A percentile compares a stretch with the other conserved stretches of the same genome.
These are phyloP conservation scores for Catharus ustulatus DNA, from an alignment of 2,797 vertebrate genomes.

Conservation along the genomic window DNA sequence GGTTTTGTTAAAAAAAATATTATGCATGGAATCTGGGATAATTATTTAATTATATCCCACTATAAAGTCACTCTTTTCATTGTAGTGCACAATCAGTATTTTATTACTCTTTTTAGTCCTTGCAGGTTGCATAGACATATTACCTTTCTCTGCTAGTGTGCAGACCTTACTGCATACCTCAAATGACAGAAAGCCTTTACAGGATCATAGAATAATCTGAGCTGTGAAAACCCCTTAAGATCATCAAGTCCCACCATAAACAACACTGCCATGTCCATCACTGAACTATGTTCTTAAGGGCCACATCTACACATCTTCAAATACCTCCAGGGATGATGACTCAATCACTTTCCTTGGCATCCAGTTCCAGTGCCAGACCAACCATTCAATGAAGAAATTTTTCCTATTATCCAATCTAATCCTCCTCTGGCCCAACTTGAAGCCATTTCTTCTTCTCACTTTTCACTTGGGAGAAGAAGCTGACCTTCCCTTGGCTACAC, in stretches of 20 bases:
- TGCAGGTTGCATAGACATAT: background rate
- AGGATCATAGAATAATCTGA: background rate
- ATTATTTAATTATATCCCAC: background rate
- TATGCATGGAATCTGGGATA: background rate
- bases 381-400: background rate
- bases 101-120: background rate
- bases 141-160: background rate
- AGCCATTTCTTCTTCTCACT: background rate
- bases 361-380: background rate
- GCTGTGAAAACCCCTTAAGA: background rate
- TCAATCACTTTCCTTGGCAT: background rate
- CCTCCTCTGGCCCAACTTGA: accelerated
- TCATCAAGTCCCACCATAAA: background rate
- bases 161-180: background rate
- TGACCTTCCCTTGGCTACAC: accelerated
- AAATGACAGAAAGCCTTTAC: background rate
- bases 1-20: background rate
- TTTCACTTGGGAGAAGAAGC: background rate
- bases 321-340: background rate
- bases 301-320: accelerated
- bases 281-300: background rate
- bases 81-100: background rate
- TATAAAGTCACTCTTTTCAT: background rate
- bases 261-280: background rate
- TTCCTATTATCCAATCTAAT: background rate